A percentile compares a stretch with the other conserved stretches of the same genome.
Evolutionary conservation across 1,140 invertebrate species (phyloP).

Genomic region (Drosophila leontia): DNA sequence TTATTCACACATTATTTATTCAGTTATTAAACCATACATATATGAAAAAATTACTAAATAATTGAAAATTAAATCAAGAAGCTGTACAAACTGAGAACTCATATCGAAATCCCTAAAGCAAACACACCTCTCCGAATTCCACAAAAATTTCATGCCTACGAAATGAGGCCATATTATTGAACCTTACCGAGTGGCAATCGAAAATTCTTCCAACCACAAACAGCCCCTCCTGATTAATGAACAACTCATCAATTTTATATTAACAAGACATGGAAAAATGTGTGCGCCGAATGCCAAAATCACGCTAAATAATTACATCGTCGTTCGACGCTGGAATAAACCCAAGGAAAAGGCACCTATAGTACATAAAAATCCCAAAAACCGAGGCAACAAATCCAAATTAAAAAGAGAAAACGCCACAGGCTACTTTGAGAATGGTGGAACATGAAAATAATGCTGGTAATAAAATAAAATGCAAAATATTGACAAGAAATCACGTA

Average conservation of each 20-base stretch:
- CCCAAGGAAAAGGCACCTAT: slow-evolving; percentile 1
- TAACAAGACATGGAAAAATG: slow-evolving; percentile 47
- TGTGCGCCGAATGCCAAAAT: slow-evolving; percentile 58
- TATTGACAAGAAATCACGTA: slow-evolving; percentile 64
- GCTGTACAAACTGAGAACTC: neutral
- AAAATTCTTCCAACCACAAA: neutral
- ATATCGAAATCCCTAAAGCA: neutral
- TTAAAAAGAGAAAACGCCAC: slow-evolving; percentile 34
- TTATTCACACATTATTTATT: neutral
- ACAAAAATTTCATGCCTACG: slow-evolving; percentile 1
- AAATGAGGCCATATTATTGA: slow-evolving; percentile 18
- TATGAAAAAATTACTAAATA: neutral
- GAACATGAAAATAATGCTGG: slow-evolving; percentile 48
- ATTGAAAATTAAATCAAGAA: neutral
- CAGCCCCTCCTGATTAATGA: slow-evolving; percentile 44
- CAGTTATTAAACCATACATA: neutral
- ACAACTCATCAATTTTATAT: slow-evolving; percentile 67
- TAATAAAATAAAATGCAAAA: slow-evolving; percentile 55
- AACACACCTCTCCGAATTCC: neutral
- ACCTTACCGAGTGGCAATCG: slow-evolving; percentile 28
- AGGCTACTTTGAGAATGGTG: slow-evolving; percentile 5
- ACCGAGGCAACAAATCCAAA: slow-evolving; percentile 28
- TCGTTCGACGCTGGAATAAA: slow-evolving; percentile 4
- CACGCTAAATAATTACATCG: slow-evolving; percentile 52
- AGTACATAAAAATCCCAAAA: slow-evolving; percentile 10